phyloP scores from a whole-genome alignment of 2,888 invertebrate species.

The Tinea semifulvella region DNA sequence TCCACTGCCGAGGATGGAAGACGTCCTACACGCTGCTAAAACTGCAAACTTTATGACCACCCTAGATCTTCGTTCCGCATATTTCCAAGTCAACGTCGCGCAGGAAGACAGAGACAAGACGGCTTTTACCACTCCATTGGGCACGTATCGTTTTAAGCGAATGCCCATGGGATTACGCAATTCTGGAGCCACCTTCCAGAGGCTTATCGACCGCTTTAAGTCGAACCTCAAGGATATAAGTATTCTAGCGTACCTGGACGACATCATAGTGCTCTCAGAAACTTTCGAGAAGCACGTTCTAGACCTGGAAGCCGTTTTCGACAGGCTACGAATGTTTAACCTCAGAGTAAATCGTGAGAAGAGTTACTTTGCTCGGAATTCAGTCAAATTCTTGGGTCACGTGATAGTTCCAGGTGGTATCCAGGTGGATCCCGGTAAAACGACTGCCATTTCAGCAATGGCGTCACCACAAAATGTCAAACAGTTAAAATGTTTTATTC shows the following conservation, averaged over 20 bases:
- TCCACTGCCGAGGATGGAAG: constrained; percentile 36
- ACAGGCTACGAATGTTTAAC: constrained; percentile 22
- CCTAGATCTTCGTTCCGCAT: constrained; percentile 24
- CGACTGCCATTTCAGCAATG: constrained; percentile 18
- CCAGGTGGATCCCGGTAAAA: constrained; percentile 20
- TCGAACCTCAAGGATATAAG: constrained; percentile 19
- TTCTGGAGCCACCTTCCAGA: constrained; percentile 28
- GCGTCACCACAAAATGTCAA: constrained; percentile 20
- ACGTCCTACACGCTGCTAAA: constrained; percentile 27
- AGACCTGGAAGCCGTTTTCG: constrained; percentile 24
- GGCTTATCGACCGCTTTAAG: constrained; percentile 27
- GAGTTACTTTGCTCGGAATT: constrained; percentile 21
- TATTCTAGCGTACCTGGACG: constrained; percentile 27
- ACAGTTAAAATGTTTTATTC: constrained; percentile 22
- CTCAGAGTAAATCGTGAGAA: constrained; percentile 26
- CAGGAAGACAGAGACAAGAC: constrained; percentile 28
- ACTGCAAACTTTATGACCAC: constrained; percentile 24
- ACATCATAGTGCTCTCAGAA: constrained; percentile 25
- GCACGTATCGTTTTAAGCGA: constrained; percentile 26
- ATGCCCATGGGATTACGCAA: constrained; percentile 32
- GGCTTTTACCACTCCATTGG: constrained; percentile 30
- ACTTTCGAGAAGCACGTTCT: constrained; percentile 22
- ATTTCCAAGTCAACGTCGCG: constrained; percentile 24
- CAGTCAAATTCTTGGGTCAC: constrained; percentile 21
- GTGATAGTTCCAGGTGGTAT: constrained; percentile 21